Evolutionary conservation across 2,888 invertebrate genomes (phyloP).

Genomic region (Melanophora roralis): DNA sequence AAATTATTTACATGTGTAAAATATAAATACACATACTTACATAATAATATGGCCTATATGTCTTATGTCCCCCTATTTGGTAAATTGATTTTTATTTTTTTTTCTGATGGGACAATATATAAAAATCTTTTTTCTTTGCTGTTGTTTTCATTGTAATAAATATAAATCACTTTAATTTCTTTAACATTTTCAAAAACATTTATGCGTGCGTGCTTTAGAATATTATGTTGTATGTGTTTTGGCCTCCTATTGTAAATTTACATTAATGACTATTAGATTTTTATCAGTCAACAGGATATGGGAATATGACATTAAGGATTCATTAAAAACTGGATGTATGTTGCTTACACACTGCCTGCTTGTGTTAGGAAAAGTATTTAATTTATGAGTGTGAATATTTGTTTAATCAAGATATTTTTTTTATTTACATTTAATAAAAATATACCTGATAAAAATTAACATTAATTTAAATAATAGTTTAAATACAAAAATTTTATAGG

Average conservation of each 20-base stretch:
- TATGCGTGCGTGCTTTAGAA: neutral
- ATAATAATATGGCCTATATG: too few species aligned
- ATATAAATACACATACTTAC: neutral
- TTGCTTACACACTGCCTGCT: neutral
- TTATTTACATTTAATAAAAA: too few species aligned
- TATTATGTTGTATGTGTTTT: neutral
- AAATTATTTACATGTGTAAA: neutral
- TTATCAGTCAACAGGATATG: slow-evolving; percentile 19
- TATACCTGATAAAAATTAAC: too few species aligned
- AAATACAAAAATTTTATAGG: too few species aligned
- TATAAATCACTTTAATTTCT: slow-evolving; percentile 58
- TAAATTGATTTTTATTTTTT: slow-evolving; percentile 41
- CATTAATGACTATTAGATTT: slow-evolving; percentile 54
- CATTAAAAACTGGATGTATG: neutral
- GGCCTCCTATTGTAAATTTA: slow-evolving; percentile 27
- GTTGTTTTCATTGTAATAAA: slow-evolving; percentile 43
- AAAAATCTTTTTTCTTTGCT: slow-evolving; percentile 16
- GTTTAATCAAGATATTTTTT: too few species aligned
- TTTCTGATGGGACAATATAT: neutral
- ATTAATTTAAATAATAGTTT: too few species aligned
- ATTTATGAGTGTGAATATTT: too few species aligned
- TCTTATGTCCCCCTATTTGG: neutral
- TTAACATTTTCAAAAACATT: slow-evolving; percentile 12
- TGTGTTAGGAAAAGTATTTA: too few species aligned
- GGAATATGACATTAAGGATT: neutral